Evolutionary conservation across 1,140 invertebrate species (phyloP).

Genomic region (Aphidius gifuensis): DNA sequence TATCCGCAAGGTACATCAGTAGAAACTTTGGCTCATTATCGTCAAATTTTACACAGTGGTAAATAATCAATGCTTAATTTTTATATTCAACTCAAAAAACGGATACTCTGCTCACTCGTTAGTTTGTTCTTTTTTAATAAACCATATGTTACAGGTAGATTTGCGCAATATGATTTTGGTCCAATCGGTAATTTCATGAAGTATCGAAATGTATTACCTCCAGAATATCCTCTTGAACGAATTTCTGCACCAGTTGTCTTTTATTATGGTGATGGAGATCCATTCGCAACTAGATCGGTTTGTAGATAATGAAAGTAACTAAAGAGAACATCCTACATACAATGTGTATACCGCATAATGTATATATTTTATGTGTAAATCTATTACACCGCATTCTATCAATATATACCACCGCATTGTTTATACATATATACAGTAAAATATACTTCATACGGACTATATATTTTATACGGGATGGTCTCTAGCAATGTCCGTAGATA

Average conservation of each 20-base stretch:
- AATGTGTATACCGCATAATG: not conserved
- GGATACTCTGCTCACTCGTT: no score
- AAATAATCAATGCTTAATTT: constrained; percentile 15
- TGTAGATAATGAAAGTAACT: constrained; percentile 23
- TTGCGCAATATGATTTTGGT: constrained; percentile 37
- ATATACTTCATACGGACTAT: no score
- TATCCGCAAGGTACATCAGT: constrained; percentile 56
- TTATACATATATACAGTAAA: no score
- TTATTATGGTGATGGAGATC: constrained; percentile 63
- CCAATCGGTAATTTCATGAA: constrained; percentile 46
- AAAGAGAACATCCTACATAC: constrained; percentile 2
- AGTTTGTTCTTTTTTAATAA: no score
- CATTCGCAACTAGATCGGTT: constrained; percentile 41
- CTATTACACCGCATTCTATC: no score
- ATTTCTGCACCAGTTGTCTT: constrained; percentile 65
- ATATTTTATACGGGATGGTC: no score
- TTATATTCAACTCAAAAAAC: not conserved
- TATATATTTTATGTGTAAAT: not conserved
- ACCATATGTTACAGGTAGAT: constrained; percentile 31
- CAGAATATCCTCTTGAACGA: constrained; percentile 60
- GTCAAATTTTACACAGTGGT: constrained; percentile 50
- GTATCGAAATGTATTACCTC: constrained; percentile 55
- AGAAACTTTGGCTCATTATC: constrained; percentile 53
- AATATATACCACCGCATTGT: no score
- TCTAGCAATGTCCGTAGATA: no score